These are phyloP conservation scores for Leptinotarsa rubiginosa DNA, from an alignment of 2,888 invertebrate species.

Conservation along the genomic window DNA sequence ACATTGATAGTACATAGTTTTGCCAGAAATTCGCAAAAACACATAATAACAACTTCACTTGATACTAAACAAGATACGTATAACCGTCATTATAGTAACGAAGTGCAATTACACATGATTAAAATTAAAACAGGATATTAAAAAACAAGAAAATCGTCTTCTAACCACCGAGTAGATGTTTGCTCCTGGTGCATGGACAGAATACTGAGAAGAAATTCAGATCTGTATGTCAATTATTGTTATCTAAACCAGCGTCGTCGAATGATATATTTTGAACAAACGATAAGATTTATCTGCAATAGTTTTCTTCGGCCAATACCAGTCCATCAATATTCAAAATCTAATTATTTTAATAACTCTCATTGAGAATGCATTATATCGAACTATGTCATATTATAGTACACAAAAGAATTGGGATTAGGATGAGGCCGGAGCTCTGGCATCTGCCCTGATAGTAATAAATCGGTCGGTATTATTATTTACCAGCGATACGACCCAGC, in stretches of 20 bases:
- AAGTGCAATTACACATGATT: background rate
- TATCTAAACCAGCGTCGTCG: constrained; percentile 32
- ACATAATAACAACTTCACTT: background rate
- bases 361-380: no score
- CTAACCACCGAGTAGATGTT: background rate
- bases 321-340: constrained; percentile 1
- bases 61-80: background rate
- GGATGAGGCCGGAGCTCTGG: no score
- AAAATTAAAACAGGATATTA: background rate
- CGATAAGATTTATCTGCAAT: constrained; percentile 6
- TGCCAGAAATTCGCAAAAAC: background rate
- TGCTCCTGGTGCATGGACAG: background rate
- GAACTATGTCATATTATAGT: no score
- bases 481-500: no score
- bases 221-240: constrained; percentile 33
- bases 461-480: no score
- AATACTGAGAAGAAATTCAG: constrained; percentile 10
- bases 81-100: background rate
- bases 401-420: no score
- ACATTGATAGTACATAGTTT: background rate
- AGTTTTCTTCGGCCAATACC: background rate
- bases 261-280: constrained; percentile 16
- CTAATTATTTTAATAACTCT: constrained; percentile 12
- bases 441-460: no score
- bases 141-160: background rate